A percentile compares a stretch with the other conserved stretches of the same genome.
Evolutionary conservation across 2,888 invertebrate genomes (phyloP).

Genomic region (Pristionchus exspectatus): DNA sequence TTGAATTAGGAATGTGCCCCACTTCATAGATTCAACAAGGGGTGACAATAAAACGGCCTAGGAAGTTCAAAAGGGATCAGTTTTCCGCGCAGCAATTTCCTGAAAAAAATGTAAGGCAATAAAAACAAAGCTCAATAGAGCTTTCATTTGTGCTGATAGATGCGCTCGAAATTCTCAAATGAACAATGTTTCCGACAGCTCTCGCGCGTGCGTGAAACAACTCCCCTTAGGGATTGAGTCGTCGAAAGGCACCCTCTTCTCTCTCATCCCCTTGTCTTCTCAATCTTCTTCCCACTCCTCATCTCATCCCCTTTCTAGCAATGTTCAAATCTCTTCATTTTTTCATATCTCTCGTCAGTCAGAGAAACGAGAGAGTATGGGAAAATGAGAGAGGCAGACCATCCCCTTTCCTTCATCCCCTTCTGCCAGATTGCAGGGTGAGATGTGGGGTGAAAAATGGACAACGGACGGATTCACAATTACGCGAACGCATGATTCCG

Average conservation of each 20-base stretch:
- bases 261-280: conserved; percentile 14
- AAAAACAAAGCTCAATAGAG: neutral
- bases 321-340: too few relatives aligned
- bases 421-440: conserved; percentile 6
- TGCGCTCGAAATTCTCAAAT: neutral
- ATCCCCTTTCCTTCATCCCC: neutral
- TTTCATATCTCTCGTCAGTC: too few relatives aligned
- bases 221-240: neutral
- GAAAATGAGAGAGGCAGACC: too few relatives aligned
- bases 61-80: too few relatives aligned
- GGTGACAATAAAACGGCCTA: too few relatives aligned
- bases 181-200: neutral
- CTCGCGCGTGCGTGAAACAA: neutral
- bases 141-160: neutral
- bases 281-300: conserved; percentile 40
- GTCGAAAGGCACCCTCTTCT: conserved; percentile 9
- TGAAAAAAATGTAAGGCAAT: neutral
- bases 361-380: too few relatives aligned
- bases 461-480: neutral
- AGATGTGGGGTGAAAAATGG: conserved; percentile 25
- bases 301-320: conserved; percentile 6
- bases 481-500: neutral
- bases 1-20: neutral
- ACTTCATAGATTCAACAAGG: neutral
- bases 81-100: too few relatives aligned